Base-by-base conservation (phyloP, 2,888 invertebrate genomes). In the Diogma glabrata region DNA sequence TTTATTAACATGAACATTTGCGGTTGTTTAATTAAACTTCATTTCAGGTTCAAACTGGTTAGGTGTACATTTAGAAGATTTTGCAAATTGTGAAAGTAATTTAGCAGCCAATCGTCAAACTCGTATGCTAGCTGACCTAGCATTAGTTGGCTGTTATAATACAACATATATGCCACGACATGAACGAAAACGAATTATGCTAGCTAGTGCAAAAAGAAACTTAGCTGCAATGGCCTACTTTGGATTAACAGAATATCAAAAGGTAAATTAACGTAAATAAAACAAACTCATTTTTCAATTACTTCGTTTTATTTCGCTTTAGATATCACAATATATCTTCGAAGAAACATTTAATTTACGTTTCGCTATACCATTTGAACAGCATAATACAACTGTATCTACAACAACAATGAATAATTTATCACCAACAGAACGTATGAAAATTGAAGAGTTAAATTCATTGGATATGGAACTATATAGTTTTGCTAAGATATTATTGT, bases 91-190 rank as follows among this genome's bases (percentile, higher is more conserved):
- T 67, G 83, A 85, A 5, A 84, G 87, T 69, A 99, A 99, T 76
- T 76, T 99, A 64, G 99, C 96, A 17, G 85, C 84, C 63, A 97
- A 99, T 72, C 76, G 99, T 54, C 97, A 97, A 73, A 96, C 97
- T 3, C 78, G 97, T 59, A 99, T 99, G 99, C 70, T 99, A 62
- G 91, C 97, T 14, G 94, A 99, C 74, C 75, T 99, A 57, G 88
- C 90, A 52, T 76, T 95, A 48, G 87, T 97, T 30, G 92, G 93
- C 52, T 99, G 99, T 73, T 99, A 99, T 73, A 91, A 96, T 65
- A 84, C 81, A 59, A 82, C 83, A 47, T 77, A 81, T 57, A 80
- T 88, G 74, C 78, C 84, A 48, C 74, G 76, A 48, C 72, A 76
- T 10, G 88, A 90, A 61, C 76, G 87, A 30, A 87, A 92, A 63